Evolutionary conservation across 2,888 invertebrate genomes (phyloP).

Genomic region (Cerastis leucographa): DNA sequence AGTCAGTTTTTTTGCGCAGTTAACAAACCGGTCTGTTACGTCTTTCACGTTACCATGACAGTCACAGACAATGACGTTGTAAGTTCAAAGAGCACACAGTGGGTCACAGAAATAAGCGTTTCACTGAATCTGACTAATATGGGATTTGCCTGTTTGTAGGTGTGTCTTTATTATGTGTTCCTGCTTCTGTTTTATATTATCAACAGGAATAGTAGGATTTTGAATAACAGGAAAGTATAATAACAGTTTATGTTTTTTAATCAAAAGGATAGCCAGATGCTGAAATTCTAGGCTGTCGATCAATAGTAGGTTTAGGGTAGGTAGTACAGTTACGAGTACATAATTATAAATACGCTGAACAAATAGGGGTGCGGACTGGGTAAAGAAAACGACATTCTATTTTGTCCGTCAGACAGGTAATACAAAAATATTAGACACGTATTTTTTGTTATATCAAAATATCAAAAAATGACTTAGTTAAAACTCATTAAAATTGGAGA

Average conservation of each 20-base stretch:
- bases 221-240: background rate
- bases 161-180: background rate
- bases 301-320: background rate
- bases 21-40: background rate
- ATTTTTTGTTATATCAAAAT: too few relatives aligned
- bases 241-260: too few relatives aligned
- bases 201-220: background rate
- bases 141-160: background rate
- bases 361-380: too few relatives aligned
- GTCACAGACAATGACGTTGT: background rate
- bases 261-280: background rate
- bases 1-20: conserved; percentile 28
- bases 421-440: too few relatives aligned
- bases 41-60: background rate
- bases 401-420: too few relatives aligned
- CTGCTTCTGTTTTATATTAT: background rate
- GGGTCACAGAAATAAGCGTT: conserved; percentile 10
- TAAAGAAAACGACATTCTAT: too few relatives aligned
- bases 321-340: background rate
- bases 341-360: background rate
- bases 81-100: conserved; percentile 9
- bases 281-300: too few relatives aligned
- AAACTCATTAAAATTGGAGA: too few relatives aligned
- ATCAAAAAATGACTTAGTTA: too few relatives aligned
- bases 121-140: conserved; percentile 21